Percentiles rank a stretch among this genome's conserved stretches.
Conservation (phyloP, 2,113 vertebrate species). For the Cryptomyrus ogoouensis region DNA sequence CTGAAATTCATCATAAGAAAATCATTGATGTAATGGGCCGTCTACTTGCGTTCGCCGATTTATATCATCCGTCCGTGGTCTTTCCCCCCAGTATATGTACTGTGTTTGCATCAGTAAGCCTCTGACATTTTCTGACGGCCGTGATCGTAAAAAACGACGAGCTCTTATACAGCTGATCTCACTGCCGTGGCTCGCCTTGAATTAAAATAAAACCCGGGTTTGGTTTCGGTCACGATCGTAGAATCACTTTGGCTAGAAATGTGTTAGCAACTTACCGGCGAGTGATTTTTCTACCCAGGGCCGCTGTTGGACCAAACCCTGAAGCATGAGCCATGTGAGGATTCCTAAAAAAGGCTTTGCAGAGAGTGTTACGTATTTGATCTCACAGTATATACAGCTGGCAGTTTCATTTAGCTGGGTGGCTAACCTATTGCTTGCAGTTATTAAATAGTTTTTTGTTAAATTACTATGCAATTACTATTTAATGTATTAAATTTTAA, state of each 20-base stretch:
- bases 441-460: neutral
- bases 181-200: neutral
- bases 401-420: neutral
- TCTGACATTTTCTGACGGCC: neutral
- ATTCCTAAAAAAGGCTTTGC: neutral
- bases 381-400: neutral
- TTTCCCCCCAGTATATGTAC: neutral
- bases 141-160: neutral
- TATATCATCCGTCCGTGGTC: neutral
- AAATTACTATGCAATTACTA: neutral
- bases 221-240: neutral
- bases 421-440: neutral
- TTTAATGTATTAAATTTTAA: neutral
- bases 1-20: neutral
- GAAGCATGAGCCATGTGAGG: neutral
- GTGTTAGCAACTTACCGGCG: neutral
- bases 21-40: neutral
- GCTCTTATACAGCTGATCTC: neutral
- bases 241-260: neutral
- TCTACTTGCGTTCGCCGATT: neutral
- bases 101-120: neutral
- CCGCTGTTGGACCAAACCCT: neutral
- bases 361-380: neutral
- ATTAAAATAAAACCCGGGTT: neutral
- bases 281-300: neutral